phyloP scores from a whole-genome alignment of 2,797 vertebrate genomes.

The Eutrigla gurnardus region DNA sequence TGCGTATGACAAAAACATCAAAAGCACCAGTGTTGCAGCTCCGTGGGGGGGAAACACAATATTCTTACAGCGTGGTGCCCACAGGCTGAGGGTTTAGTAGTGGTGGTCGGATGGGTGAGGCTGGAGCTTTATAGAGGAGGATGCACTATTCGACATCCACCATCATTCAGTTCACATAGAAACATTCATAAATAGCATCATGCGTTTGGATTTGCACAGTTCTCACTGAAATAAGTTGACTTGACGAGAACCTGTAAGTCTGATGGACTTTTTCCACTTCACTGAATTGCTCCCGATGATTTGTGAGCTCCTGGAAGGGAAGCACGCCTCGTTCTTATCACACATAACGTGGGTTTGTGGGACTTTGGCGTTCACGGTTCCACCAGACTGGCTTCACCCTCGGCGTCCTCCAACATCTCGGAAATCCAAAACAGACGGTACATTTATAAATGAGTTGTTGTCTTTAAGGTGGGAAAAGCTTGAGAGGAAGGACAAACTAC shows the following conservation, averaged over 20 bases:
- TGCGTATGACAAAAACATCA: not conserved
- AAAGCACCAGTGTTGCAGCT: not conserved
- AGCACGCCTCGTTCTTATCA: conserved; percentile 4
- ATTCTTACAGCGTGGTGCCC: not conserved
- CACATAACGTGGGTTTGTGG: not conserved
- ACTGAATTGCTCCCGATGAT: not conserved
- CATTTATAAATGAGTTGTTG: not conserved
- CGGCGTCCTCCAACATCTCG: not conserved
- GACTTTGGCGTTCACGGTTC: not conserved
- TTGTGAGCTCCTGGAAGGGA: conserved; percentile 9
- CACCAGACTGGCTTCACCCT: not conserved
- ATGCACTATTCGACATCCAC: not conserved
- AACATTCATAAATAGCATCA: not conserved
- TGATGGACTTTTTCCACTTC: conserved; percentile 13
- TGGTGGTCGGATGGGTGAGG: not conserved
- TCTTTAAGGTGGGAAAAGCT: conserved; percentile 5
- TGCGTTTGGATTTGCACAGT: not conserved
- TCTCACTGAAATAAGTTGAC: not conserved
- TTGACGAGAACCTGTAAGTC: not conserved
- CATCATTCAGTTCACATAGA: not conserved
- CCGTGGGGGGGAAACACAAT: not conserved
- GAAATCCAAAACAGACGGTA: conserved; percentile 2
- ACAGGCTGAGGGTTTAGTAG: not conserved
- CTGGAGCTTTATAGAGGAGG: not conserved
- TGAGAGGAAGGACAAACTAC: not conserved